Conservation (phyloP, 2,888 invertebrate species). For the Plebejus argus region DNA sequence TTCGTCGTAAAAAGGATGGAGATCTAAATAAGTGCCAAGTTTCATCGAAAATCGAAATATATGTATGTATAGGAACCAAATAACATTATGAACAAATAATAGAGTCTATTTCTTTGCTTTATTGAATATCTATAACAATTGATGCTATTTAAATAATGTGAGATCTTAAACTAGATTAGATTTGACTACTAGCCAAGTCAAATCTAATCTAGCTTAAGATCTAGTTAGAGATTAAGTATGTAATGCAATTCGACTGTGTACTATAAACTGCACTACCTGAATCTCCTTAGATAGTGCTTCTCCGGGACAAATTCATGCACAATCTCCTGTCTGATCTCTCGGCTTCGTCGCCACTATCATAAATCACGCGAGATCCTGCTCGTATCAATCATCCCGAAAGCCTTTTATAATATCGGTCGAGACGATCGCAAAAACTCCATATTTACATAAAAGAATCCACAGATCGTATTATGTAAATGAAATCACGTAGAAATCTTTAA, state of each 20-base stretch:
- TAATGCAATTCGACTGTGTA: not conserved
- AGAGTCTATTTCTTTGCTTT: no score
- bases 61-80: no score
- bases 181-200: no score
- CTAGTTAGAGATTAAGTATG: no score
- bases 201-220: no score
- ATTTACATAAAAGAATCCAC: conserved; percentile 56
- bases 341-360: conserved; percentile 46
- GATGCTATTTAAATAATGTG: no score
- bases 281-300: not conserved
- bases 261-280: not conserved
- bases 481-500: conserved; percentile 57
- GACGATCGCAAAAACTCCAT: conserved; percentile 46
- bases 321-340: conserved; percentile 29
- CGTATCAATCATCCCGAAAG: conserved; percentile 64
- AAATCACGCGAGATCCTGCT: conserved; percentile 57
- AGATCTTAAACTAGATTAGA: no score
- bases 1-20: no score
- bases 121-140: no score
- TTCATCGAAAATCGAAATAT: no score
- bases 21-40: no score
- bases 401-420: conserved; percentile 58
- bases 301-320: not conserved
- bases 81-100: no score
- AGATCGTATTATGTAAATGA: conserved; percentile 67